phyloP scores from a whole-genome alignment of 1,140 invertebrate species.

The Calephelis nemesis region DNA sequence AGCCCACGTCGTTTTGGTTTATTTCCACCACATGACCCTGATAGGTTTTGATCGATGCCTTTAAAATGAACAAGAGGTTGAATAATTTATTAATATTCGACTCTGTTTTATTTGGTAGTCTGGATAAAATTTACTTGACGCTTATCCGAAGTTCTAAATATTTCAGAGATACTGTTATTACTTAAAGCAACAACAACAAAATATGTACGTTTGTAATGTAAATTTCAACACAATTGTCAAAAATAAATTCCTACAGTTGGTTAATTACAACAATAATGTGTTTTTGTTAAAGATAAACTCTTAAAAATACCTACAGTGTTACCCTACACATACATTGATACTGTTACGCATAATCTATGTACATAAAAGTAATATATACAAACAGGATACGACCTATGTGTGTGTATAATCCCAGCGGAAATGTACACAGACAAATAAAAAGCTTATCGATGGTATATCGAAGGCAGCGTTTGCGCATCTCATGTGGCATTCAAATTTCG shows the following conservation, averaged over 20 bases:
- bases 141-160: conserved; percentile 48
- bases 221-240: too few relatives aligned
- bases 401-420: conserved; percentile 59
- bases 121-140: conserved; percentile 39
- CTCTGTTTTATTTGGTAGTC: conserved; percentile 34
- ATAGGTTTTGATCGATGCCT: conserved; percentile 60
- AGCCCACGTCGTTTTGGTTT: conserved; percentile 43
- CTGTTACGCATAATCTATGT: neutral
- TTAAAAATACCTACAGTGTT: too few relatives aligned
- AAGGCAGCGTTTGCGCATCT: conserved; percentile 35
- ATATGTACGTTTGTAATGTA: too few relatives aligned
- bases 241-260: too few relatives aligned
- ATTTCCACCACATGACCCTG: conserved; percentile 41
- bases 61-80: conserved; percentile 55
- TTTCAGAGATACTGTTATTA: conserved; percentile 44
- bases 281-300: too few relatives aligned
- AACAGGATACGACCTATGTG: conserved; percentile 51
- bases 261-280: too few relatives aligned
- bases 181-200: neutral
- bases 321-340: neutral
- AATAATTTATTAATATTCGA: conserved; percentile 56
- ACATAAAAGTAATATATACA: conserved; percentile 4
- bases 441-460: conserved; percentile 67
- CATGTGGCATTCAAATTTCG: conserved; percentile 10
- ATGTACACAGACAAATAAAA: conserved; percentile 35